Percentiles rank a stretch among this genome's conserved stretches.
These are phyloP conservation scores for Melanaphis sacchari DNA, from an alignment of 1,140 invertebrate genomes.

Conservation along the genomic window DNA sequence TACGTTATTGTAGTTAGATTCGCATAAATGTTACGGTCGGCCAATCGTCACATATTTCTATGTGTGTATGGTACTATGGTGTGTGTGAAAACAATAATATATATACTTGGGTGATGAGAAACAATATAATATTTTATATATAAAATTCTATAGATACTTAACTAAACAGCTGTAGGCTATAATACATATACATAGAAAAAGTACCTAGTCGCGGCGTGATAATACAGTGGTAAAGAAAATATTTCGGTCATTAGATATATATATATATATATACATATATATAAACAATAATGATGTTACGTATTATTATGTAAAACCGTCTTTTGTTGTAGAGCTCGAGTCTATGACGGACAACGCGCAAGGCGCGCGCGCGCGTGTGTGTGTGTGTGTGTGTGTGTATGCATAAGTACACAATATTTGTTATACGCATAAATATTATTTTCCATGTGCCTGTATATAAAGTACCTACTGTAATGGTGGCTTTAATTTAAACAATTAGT, in stretches of 20 bases:
- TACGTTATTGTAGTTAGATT: neutral
- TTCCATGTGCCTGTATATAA: neutral
- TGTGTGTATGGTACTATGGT: too few relatives aligned
- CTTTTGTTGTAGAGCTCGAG: conserved; percentile 10
- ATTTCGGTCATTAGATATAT: too few relatives aligned
- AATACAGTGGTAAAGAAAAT: neutral
- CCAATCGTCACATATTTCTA: neutral
- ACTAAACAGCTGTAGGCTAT: neutral
- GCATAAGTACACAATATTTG: neutral
- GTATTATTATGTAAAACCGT: neutral
- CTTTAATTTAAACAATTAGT: conserved; percentile 44
- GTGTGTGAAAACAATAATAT: neutral
- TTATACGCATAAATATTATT: neutral
- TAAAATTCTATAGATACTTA: neutral
- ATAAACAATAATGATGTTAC: neutral
- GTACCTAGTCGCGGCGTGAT: neutral
- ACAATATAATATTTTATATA: neutral
- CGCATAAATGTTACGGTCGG: neutral
- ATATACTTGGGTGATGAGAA: neutral
- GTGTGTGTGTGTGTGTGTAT: neutral
- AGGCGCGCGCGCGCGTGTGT: neutral
- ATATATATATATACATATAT: neutral
- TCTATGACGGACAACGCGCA: neutral
- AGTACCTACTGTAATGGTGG: neutral
- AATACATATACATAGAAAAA: neutral